Base-by-base conservation (phyloP, 2,113 vertebrate genomes). In the Eulacestoma nigropectus region DNA sequence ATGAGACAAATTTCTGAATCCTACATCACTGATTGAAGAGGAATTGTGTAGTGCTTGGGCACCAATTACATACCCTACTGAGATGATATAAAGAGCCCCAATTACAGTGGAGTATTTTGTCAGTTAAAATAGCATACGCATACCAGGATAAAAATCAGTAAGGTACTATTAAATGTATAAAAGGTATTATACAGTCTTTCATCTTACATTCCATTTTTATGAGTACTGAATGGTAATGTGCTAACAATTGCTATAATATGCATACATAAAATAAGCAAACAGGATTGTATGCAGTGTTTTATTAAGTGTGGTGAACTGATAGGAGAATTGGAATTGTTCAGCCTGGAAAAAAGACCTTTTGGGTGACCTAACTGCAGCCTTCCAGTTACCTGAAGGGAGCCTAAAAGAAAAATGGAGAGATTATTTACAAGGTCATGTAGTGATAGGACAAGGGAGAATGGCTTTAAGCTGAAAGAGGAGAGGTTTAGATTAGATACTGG, bases 1-100 rank as follows among this genome's bases (percentile, higher is more conserved):
- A 95, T 30, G 90, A 96, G 83, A 73, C 44, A 96, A 80, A 94
- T 90, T 96, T 89, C 64, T 85, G 72, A 93, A 96, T 87, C 52
- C 27, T 64, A 52, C 52, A 93, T 39, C 26, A 79, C 83, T 96
- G 95, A 93, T 94, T 97, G 95, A 95, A 97, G 95, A 95, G 93
- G 80, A 84, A 93, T 75, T 95, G 56, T 88, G 70, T 16, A 93
- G 93, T 81, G 90, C 93, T 92, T 93, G 92, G 90, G 83, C 90
- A 90, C 72, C 92, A 93, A 96, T 95, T 93, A 95, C 44, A 83
- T 60, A 86, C 41, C 68, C 84, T 76, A 81, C 85, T 84, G 90
- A 92, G 92, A 88, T 53, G 75, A 92, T 92, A 88, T 90, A 90
- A 96, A 96, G 88, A 93, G 88, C 75, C 60, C 72, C 92, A 96